Percentiles rank a stretch among this genome's conserved stretches.
These are phyloP conservation scores for Salvelinus namaycush DNA, from an alignment of 2,113 vertebrate species.

Conservation along the genomic window DNA sequence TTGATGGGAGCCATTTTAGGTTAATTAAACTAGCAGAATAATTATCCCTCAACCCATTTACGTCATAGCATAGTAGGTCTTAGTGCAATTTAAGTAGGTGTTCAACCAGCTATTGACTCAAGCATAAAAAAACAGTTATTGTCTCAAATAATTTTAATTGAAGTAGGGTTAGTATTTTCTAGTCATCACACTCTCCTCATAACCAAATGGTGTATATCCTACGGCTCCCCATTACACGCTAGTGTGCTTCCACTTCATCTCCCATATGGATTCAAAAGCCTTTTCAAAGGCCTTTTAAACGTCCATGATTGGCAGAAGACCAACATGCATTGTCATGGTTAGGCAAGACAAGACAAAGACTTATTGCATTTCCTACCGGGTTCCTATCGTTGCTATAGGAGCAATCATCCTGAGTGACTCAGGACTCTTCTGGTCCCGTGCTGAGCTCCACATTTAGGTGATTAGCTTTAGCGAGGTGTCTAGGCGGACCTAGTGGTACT, in stretches of 20 bases:
- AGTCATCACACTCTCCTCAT: too few relatives aligned
- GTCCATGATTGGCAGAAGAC: background rate
- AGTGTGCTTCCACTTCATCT: background rate
- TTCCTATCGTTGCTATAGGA: constrained; percentile 15
- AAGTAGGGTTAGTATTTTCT: too few relatives aligned
- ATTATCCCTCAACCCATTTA: background rate
- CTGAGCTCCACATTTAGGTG: constrained; percentile 36
- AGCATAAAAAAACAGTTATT: background rate
- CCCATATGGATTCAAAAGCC: background rate
- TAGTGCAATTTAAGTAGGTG: background rate
- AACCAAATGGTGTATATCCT: too few relatives aligned
- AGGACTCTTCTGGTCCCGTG: constrained; percentile 14
- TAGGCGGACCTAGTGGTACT: constrained; percentile 22
- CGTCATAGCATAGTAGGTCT: background rate
- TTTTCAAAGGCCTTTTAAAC: background rate
- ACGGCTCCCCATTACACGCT: background rate
- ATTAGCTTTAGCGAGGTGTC: constrained; percentile 50
- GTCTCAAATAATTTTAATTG: too few relatives aligned
- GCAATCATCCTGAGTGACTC: constrained; percentile 43
- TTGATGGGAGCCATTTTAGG: too few relatives aligned
- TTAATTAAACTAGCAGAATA: background rate
- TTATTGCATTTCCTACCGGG: constrained; percentile 6
- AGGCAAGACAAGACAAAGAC: constrained; percentile 21
- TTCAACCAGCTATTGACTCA: background rate
- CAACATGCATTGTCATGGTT: constrained; percentile 19